Base-by-base conservation (phyloP, 37 sponge, comb jelly and placozoan species). In the Mnemiopsis leidyi region DNA sequence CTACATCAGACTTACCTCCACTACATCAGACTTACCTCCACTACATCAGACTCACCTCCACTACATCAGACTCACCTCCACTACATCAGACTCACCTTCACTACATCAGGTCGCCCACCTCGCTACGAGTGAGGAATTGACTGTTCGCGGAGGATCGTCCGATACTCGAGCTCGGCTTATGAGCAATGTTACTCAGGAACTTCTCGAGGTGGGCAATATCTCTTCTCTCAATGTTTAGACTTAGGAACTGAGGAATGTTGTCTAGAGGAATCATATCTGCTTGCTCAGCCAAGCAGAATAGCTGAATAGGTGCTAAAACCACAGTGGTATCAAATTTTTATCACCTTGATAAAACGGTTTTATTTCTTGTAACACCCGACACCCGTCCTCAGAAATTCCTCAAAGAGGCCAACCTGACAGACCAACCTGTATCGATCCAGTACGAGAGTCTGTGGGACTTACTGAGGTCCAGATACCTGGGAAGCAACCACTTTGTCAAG, bases 361-460 rank as follows among this genome's bases (percentile, higher is more conserved):
- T 48, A 48, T 5, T 48, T 48, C 61, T 13, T 48, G 61, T 48
- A 48, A 48, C 61, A 48, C 9, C 13, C 61, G 61, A 18, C n/a
- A 23, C 30, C 30, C n/a, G n/a, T n/a, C n/a, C 75, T 71, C 75
- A 71, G 28, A 37, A 21, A 34, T 93, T 93, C 38, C 69, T 93
- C n/a, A 77, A 38, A 24, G 85, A 93, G 48, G 83, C 93, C 38
- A 38, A 93, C 38, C 38, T 83, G 68, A 93, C 68, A 5, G 83
- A 93, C 7, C 29, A 68, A 48, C 69, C 93, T 31, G 76, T 93
- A 5, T 37, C 82, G 9, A 34, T 76, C 38, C 82, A 93, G 69
- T 93, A 82, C 31, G 26, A 48, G 30, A 82, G 85, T 32, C 82
- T 93, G 32, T 93, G 93, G 93, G n/a, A 13, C 9, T 32, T 93